Base-by-base conservation (phyloP, 2,113 vertebrate species). In the Petrocephalus zakoni region DNA sequence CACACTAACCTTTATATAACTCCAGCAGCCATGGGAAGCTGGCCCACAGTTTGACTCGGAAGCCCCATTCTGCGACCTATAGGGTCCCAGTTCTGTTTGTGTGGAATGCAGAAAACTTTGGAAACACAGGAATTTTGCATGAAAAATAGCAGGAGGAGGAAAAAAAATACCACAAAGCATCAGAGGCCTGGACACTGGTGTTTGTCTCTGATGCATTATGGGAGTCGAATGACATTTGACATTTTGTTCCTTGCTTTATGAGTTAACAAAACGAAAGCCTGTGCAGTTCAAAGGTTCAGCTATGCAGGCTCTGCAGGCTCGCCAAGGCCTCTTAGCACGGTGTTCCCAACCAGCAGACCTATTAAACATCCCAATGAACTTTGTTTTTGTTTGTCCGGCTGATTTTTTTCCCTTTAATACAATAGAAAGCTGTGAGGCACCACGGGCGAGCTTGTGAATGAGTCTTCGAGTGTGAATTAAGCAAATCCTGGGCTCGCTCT, bases 1-100 rank as follows among this genome's bases (percentile, higher is more conserved):
- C 90, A 86, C 91, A 89, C 90, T 90, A 90, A 91, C 93, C 95
- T 95, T 94, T 93, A 95, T 93, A 93, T 94, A 95, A 94, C 93
- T 93, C 86, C 34, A 86, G 89, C 87, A 91, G 92, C 92, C 93
- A 91, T 96, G 95, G 94, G 95, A 95, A 96, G 91, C 90, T 89
- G 49, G 91, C 90, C 91, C 90, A 86, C 90, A 78, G 75, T 78
- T 89, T 87, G 89, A 90, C 90, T 92, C 3, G n/a, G 86, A 90
- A 72, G 25, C n/a, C 88, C 2, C 58, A 56, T 49, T 89, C 87
- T 64, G 53, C 86, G 84, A 90, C 87, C 90, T 82, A 88, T 64
- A 89, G 90, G 58, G 89, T 91, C 90, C 88, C 29, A 89, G 61
- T 91, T 88, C 90, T 89, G 55, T n/a, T 85, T 88, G 78, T 89